phyloP scores from a whole-genome alignment of 2,888 invertebrate species.

The Elmis aenea region DNA sequence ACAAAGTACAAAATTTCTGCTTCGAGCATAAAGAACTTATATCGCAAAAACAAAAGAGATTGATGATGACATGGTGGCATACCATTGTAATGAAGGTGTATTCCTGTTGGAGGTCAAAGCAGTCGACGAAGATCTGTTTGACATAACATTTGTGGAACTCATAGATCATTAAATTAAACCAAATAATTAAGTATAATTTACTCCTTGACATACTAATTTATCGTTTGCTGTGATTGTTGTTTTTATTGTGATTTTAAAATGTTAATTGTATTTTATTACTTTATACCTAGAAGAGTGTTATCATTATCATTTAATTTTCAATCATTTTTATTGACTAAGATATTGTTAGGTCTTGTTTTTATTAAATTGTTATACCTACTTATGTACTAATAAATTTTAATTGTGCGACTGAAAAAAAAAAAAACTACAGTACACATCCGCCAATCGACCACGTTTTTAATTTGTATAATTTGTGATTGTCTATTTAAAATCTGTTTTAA shows the following conservation, averaged over 20 bases:
- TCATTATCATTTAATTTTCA: too few relatives aligned
- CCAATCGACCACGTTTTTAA: too few relatives aligned
- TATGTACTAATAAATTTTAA: too few relatives aligned
- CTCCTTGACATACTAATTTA: constrained; percentile 33
- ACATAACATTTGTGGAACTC: constrained; percentile 80
- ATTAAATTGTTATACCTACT: too few relatives aligned
- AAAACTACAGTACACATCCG: too few relatives aligned
- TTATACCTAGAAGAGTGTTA: too few relatives aligned
- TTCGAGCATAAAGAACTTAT: constrained; percentile 97
- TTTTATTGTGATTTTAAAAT: constrained; percentile 36
- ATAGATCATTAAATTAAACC: constrained; percentile 52
- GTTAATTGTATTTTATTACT: constrained; percentile 36
- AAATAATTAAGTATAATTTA: constrained; percentile 18
- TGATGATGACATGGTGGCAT: constrained; percentile 98
- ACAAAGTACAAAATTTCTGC: constrained; percentile 99
- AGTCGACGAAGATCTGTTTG: constrained; percentile 71
- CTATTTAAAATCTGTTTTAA: too few relatives aligned
- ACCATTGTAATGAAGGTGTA: too few relatives aligned
- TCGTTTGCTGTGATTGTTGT: constrained; percentile 45
- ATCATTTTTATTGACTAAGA: constrained; percentile 23
- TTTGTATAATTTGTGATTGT: too few relatives aligned
- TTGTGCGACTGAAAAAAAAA: too few relatives aligned
- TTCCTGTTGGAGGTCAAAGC: constrained; percentile 87
- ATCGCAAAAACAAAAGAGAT: constrained; percentile 99
- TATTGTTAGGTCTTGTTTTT: constrained; percentile 26